Evolutionary conservation across 2,797 vertebrate species (phyloP).

Genomic region (Lindbergichthys nudifrons): DNA sequence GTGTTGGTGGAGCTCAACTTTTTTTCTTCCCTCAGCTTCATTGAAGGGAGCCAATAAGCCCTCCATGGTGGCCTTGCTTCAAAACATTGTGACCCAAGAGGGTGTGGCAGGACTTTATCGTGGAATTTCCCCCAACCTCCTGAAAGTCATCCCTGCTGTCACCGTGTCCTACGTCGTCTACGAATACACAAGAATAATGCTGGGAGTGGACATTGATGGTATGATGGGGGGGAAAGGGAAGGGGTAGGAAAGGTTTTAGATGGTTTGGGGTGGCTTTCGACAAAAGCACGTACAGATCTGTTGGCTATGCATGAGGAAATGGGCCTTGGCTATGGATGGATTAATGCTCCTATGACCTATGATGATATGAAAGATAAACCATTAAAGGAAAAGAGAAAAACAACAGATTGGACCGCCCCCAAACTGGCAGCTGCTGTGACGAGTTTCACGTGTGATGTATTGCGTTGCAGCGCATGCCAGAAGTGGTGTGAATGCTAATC

Average conservation of each 20-base stretch:
- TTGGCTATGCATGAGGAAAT: constrained; percentile 52
- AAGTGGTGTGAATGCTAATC: constrained; percentile 49
- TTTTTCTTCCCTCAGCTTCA: constrained; percentile 80
- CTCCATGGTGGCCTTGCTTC: constrained; percentile 91
- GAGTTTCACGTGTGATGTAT: constrained; percentile 14
- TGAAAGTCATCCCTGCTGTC: constrained; percentile 97
- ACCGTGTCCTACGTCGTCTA: constrained; percentile 98
- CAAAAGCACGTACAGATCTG: constrained; percentile 27
- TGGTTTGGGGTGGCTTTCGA: constrained; percentile 33
- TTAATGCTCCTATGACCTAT: constrained; percentile 1
- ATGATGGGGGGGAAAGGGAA: constrained; percentile 60
- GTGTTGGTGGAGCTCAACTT: background rate
- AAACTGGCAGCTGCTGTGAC: constrained; percentile 34
- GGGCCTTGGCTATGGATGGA: constrained; percentile 18
- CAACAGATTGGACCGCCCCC: constrained; percentile 13
- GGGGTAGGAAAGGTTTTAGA: constrained; percentile 23
- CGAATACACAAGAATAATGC: constrained; percentile 92
- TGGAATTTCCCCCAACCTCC: constrained; percentile 97
- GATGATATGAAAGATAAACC: background rate
- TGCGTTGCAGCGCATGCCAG: constrained; percentile 50
- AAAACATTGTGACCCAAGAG: constrained; percentile 90
- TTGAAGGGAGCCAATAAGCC: constrained; percentile 87
- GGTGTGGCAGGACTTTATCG: constrained; percentile 93
- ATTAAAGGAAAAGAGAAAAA: background rate
- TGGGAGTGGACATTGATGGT: constrained; percentile 84